phyloP scores from a whole-genome alignment of 2,113 vertebrate genomes.

The Sporophila hypoxantha region DNA sequence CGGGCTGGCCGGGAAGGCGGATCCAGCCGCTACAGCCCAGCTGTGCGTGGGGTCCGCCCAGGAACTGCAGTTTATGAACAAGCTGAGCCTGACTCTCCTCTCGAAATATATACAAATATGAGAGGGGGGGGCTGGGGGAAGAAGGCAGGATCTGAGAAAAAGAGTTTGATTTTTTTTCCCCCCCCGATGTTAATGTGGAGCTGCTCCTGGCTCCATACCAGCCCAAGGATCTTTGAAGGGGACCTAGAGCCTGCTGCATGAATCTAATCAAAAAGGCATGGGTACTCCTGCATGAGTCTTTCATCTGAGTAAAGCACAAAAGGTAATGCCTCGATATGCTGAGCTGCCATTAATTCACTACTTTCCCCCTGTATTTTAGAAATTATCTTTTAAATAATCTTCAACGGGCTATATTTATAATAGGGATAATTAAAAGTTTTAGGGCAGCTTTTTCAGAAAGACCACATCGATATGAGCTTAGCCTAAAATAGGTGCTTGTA shows the following conservation, averaged over 20 bases:
- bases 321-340: neutral
- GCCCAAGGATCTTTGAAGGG: neutral
- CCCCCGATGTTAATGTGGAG: neutral
- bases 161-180: neutral
- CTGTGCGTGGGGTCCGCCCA: slow-evolving; percentile 79
- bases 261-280: slow-evolving; percentile 20
- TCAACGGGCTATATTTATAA: neutral
- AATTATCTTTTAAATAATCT: neutral
- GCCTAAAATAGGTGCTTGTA: neutral
- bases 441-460: slow-evolving; percentile 15
- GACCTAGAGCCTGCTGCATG: neutral
- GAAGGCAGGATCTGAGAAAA: neutral
- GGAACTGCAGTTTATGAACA: slow-evolving; percentile 67
- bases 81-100: slow-evolving; percentile 35
- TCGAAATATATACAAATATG: slow-evolving; percentile 50
- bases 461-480: neutral
- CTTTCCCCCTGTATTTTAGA: neutral
- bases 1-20: slow-evolving; percentile 59
- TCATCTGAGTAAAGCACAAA: neutral
- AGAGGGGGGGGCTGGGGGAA: slow-evolving; percentile 7
- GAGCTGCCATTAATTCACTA: neutral
- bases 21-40: slow-evolving; percentile 84
- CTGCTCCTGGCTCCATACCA: neutral
- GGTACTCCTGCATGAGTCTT: neutral
- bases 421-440: neutral